Evolutionary conservation across 2,797 vertebrate species (phyloP).

Genomic region (Gymnoscopelus microlampas): DNA sequence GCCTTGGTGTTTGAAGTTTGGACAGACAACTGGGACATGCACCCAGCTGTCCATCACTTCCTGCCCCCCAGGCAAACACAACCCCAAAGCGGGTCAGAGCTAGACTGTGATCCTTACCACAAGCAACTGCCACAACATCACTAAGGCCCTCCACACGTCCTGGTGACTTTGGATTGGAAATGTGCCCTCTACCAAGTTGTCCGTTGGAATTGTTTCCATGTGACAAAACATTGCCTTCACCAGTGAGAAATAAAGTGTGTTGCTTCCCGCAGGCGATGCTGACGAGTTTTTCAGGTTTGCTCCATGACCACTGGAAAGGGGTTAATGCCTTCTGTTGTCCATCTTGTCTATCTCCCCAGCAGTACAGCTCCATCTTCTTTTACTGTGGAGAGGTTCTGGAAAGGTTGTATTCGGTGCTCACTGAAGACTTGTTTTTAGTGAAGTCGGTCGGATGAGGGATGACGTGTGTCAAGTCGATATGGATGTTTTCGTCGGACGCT

Average conservation of each 20-base stretch:
- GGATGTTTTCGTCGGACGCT: too few relatives aligned
- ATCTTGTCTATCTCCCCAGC: conserved; percentile 77
- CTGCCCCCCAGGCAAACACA: conserved; percentile 84
- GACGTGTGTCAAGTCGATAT: too few relatives aligned
- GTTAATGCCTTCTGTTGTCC: conserved; percentile 30
- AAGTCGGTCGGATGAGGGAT: too few relatives aligned
- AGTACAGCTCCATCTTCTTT: conserved; percentile 45
- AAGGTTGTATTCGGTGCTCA: too few relatives aligned
- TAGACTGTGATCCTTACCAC: conserved; percentile 83
- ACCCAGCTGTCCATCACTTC: conserved; percentile 82
- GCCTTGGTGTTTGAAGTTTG: neutral
- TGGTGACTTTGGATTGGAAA: conserved; percentile 14
- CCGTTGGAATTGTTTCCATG: conserved; percentile 78
- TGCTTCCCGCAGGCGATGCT: conserved; percentile 76
- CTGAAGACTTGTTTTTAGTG: too few relatives aligned
- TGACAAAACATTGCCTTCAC: conserved; percentile 68
- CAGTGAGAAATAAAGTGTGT: conserved; percentile 80
- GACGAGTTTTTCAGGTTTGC: conserved; percentile 32
- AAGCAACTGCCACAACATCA: conserved; percentile 67
- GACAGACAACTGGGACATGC: neutral
- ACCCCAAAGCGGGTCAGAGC: conserved; percentile 76
- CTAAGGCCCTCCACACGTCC: conserved; percentile 60
- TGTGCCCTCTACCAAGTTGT: conserved; percentile 77
- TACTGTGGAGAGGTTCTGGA: too few relatives aligned
- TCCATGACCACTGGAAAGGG: conserved; percentile 50